Conservation (phyloP, 1,140 invertebrate genomes). For the Adoxophyes honmai region DNA sequence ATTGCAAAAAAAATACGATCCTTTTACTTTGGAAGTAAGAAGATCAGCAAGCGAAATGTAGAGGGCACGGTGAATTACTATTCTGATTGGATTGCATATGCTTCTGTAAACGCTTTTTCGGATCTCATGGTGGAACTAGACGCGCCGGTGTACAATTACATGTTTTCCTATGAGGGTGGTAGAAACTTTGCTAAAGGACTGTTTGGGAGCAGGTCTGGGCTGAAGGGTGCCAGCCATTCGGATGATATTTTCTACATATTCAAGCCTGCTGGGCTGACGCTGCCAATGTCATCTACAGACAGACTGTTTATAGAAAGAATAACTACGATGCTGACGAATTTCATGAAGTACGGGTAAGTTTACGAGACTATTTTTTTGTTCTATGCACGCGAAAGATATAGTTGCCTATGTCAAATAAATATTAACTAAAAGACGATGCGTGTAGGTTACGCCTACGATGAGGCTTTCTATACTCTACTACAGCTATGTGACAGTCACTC, state of each 20-base stretch:
- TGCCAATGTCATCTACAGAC: slow-evolving; percentile 36
- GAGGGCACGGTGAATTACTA: slow-evolving; percentile 41
- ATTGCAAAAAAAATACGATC: slow-evolving; percentile 34
- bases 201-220: slow-evolving; percentile 18
- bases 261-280: slow-evolving; percentile 48
- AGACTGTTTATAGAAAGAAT: slow-evolving; percentile 41
- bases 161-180: slow-evolving; percentile 50
- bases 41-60: slow-evolving; percentile 28
- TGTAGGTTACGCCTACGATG: too few species aligned
- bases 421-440: too few species aligned
- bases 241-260: slow-evolving; percentile 66
- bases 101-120: slow-evolving; percentile 43
- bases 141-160: slow-evolving; percentile 51
- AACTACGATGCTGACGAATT: slow-evolving; percentile 53
- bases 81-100: slow-evolving; percentile 56
- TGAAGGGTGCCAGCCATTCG: slow-evolving; percentile 46
- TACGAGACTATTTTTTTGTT: too few species aligned
- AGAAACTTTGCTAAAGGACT: slow-evolving; percentile 49
- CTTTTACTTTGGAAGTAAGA: slow-evolving; percentile 47
- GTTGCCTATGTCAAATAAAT: too few species aligned
- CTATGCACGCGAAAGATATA: too few species aligned
- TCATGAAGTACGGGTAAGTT: slow-evolving; percentile 58
- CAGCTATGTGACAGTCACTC: too few species aligned
- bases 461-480: too few species aligned
- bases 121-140: slow-evolving; percentile 40